A percentile compares a stretch with the other conserved stretches of the same genome.
These are phyloP conservation scores for Phymatocera aterrima DNA, from an alignment of 2,888 invertebrate genomes.

Conservation along the genomic window DNA sequence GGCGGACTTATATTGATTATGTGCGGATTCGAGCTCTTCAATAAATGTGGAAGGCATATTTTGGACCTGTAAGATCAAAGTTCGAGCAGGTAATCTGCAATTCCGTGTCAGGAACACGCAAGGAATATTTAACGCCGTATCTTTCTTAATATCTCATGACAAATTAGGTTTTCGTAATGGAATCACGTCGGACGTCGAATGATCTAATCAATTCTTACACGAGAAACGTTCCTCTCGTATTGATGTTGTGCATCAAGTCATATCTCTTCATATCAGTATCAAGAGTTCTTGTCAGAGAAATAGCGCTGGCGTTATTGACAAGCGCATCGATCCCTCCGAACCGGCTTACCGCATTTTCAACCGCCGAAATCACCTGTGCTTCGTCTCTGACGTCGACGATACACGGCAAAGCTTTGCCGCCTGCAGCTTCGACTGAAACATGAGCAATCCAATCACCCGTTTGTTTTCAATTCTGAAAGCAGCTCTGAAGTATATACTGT, in stretches of 20 bases:
- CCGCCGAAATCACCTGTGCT: conserved; percentile 82
- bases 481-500: not conserved
- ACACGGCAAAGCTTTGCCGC: conserved; percentile 91
- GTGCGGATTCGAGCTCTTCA: conserved; percentile 93
- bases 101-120: not conserved
- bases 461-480: not conserved
- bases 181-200: not conserved
- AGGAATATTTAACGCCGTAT: not conserved
- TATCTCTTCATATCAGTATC: conserved; percentile 96
- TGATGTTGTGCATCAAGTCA: conserved; percentile 96
- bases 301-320: conserved; percentile 98
- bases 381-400: conserved; percentile 93
- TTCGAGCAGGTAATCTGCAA: not conserved
- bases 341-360: conserved; percentile 85
- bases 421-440: conserved; percentile 86
- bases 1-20: conserved; percentile 97
- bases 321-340: conserved; percentile 98
- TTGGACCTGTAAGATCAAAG: conserved; percentile 83
- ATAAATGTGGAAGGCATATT: conserved; percentile 89
- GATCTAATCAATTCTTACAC: conserved; percentile 80
- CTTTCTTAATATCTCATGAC: no score
- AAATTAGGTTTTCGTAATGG: not conserved
- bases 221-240: conserved; percentile 95
- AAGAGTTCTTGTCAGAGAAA: conserved; percentile 88
- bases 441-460: not conserved